These are phyloP conservation scores for Sebastiscus tertius DNA, from an alignment of 2,797 vertebrate species.

Conservation along the genomic window DNA sequence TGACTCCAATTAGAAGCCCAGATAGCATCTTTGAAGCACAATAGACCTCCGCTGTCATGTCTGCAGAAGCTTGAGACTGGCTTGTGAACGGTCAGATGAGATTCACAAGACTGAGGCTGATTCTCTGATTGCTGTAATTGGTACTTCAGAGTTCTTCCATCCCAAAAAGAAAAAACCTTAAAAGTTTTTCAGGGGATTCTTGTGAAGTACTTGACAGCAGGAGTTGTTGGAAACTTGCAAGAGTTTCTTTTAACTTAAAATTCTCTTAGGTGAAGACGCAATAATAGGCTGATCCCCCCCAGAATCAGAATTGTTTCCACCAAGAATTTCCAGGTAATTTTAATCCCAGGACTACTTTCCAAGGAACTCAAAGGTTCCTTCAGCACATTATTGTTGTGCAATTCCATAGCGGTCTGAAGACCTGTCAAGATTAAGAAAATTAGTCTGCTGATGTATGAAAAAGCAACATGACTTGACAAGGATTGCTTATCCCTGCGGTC, in stretches of 20 bases:
- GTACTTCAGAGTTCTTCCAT: conserved; percentile 5
- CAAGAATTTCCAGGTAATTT: neutral
- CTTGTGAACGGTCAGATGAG: conserved; percentile 38
- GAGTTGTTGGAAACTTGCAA: neutral
- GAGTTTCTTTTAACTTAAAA: neutral
- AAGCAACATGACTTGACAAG: neutral
- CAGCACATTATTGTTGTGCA: neutral
- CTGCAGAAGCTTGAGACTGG: conserved; percentile 30
- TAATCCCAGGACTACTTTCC: neutral
- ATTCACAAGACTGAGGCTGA: conserved; percentile 31
- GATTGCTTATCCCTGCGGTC: fast-evolving
- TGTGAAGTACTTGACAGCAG: neutral
- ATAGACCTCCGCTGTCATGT: conserved; percentile 20
- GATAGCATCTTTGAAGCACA: conserved; percentile 58
- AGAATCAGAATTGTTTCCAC: neutral
- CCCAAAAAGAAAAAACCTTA: neutral
- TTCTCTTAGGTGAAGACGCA: neutral
- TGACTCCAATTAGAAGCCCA: conserved; percentile 44
- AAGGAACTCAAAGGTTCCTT: neutral
- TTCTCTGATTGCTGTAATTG: conserved; percentile 54
- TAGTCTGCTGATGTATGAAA: neutral
- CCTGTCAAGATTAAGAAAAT: neutral
- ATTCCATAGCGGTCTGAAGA: neutral
- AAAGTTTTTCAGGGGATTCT: neutral
- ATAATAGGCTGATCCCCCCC: neutral